Percentiles rank a stretch among this genome's conserved stretches.
Evolutionary conservation across 2,888 invertebrate species (phyloP).

Genomic region (Cheilosia soror): DNA sequence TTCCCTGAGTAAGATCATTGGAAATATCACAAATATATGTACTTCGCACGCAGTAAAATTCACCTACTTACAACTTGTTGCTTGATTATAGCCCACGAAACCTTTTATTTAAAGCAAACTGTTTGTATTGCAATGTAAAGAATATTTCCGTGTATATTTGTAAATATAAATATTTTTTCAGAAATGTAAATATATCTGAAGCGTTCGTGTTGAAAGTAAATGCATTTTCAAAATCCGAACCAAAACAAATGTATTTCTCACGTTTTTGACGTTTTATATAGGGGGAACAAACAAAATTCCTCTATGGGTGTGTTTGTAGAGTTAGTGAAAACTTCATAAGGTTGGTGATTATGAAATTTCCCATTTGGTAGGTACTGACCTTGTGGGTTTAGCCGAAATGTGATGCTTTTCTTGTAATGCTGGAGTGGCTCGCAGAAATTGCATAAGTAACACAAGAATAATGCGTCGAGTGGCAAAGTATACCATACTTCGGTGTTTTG

Average conservation of each 20-base stretch:
- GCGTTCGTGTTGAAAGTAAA: constrained; percentile 16
- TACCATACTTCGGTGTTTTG: no score
- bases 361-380: no score
- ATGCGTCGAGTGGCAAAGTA: no score
- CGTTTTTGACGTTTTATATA: constrained; percentile 39
- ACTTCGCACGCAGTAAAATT: background rate
- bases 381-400: no score
- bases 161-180: constrained; percentile 23
- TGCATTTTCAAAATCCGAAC: constrained; percentile 52
- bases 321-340: no score
- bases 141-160: background rate
- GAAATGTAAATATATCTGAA: constrained; percentile 2
- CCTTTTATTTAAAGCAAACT: constrained; percentile 1
- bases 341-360: no score
- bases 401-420: no score
- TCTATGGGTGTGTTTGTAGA: constrained; percentile 5
- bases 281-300: background rate
- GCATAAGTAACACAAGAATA: no score
- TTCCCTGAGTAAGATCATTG: constrained; percentile 41
- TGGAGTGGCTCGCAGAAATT: no score
- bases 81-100: background rate
- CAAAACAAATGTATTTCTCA: constrained; percentile 62
- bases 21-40: constrained; percentile 18
- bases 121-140: background rate
- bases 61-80: constrained; percentile 51